Percentiles rank a stretch among this genome's conserved stretches.
Conservation (phyloP, 2,113 vertebrate genomes). For the Alaudala cheleensis region DNA sequence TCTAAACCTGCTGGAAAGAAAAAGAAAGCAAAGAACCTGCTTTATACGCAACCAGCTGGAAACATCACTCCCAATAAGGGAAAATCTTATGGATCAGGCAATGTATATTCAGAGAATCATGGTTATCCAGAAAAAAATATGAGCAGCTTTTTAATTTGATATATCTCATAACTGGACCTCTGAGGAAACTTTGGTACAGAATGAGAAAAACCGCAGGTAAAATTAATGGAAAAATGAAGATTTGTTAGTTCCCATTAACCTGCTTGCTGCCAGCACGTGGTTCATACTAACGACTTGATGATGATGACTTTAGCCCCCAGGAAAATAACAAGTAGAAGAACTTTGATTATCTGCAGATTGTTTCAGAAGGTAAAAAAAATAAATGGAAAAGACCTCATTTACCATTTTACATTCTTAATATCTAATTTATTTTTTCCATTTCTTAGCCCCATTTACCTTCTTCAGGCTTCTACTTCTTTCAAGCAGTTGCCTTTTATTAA, state of each 20-base stretch:
- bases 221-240: slow-evolving; percentile 17
- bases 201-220: neutral
- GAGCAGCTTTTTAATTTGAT: neutral
- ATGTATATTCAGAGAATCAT: neutral
- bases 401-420: neutral
- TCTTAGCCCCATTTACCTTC: neutral
- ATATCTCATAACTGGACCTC: neutral
- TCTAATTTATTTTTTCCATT: neutral
- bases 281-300: neutral
- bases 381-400: neutral
- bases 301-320: neutral
- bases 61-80: neutral
- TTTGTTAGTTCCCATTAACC: slow-evolving; percentile 30
- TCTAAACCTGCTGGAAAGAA: slow-evolving; percentile 19
- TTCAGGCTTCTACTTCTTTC: neutral
- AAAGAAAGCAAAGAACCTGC: neutral
- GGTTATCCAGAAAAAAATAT: neutral
- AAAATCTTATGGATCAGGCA: neutral
- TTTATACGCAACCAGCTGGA: neutral
- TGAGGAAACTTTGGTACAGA: neutral
- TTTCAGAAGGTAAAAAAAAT: slow-evolving; percentile 3
- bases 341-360: neutral
- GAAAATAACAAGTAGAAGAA: slow-evolving; percentile 1
- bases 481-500: neutral
- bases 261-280: neutral